phyloP scores from a whole-genome alignment of 2,888 invertebrate genomes.

The Fragum fragum region DNA sequence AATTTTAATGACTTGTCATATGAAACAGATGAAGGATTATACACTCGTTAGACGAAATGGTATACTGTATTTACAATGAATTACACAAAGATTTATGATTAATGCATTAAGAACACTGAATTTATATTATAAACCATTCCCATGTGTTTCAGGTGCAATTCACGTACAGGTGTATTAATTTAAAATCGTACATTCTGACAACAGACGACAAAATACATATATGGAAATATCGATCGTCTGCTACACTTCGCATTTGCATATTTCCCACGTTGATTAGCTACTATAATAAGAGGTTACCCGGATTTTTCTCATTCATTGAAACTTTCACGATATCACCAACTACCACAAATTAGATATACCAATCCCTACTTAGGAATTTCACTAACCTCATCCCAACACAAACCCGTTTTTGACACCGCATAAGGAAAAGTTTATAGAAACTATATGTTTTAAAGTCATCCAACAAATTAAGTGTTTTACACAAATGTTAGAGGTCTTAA shows the following conservation, averaged over 20 bases:
- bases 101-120: too few relatives aligned
- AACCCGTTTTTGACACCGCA: too few relatives aligned
- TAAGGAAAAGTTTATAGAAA: too few relatives aligned
- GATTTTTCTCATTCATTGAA: not conserved
- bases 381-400: not conserved
- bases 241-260: slow-evolving; percentile 3
- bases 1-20: too few relatives aligned
- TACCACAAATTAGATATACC: not conserved
- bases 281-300: not conserved
- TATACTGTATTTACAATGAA: too few relatives aligned
- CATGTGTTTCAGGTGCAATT: not conserved
- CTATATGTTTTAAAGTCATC: too few relatives aligned
- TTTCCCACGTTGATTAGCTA: slow-evolving; percentile 9
- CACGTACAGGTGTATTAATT: not conserved
- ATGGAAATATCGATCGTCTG: slow-evolving; percentile 14
- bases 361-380: not conserved
- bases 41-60: too few relatives aligned
- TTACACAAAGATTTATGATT: too few relatives aligned
- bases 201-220: not conserved
- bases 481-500: too few relatives aligned
- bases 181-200: not conserved
- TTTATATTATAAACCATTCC: not conserved
- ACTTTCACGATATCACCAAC: not conserved
- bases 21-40: too few relatives aligned
- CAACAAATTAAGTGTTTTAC: too few relatives aligned